Evolutionary conservation across 2,888 invertebrate genomes (phyloP).

Genomic region (Habrosyne pyritoides): DNA sequence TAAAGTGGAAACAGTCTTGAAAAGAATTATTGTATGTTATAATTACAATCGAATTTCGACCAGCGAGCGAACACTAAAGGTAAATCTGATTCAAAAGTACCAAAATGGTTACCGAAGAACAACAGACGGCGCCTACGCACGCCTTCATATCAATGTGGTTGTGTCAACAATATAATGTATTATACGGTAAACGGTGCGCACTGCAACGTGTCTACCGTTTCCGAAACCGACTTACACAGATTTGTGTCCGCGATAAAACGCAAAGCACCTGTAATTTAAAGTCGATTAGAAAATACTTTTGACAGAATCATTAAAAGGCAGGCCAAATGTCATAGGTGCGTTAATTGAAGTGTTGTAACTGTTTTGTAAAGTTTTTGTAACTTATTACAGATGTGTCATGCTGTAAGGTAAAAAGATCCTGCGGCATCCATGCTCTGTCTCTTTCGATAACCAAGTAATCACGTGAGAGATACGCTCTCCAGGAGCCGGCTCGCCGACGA

Average conservation of each 20-base stretch:
- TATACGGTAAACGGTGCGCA: conserved; percentile 6
- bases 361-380: background rate
- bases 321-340: background rate
- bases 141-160: conserved; percentile 8
- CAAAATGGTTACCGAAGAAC: conserved; percentile 12
- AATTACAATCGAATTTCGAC: no score
- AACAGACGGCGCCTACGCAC: conserved; percentile 9
- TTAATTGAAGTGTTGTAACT: background rate
- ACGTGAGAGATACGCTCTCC: background rate
- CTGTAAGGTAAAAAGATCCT: no score
- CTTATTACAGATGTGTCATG: no score
- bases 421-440: no score
- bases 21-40: no score
- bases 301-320: background rate
- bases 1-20: conserved; percentile 1
- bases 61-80: no score
- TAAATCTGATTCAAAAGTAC: conserved; percentile 22
- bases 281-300: background rate
- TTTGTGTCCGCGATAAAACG: conserved; percentile 2
- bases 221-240: background rate
- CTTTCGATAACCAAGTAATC: background rate
- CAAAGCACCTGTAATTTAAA: background rate
- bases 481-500: no score
- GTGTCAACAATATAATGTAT: conserved; percentile 13
- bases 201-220: conserved; percentile 12